Conservation (phyloP, 2,113 vertebrate species). For the Delphinus delphis region DNA sequence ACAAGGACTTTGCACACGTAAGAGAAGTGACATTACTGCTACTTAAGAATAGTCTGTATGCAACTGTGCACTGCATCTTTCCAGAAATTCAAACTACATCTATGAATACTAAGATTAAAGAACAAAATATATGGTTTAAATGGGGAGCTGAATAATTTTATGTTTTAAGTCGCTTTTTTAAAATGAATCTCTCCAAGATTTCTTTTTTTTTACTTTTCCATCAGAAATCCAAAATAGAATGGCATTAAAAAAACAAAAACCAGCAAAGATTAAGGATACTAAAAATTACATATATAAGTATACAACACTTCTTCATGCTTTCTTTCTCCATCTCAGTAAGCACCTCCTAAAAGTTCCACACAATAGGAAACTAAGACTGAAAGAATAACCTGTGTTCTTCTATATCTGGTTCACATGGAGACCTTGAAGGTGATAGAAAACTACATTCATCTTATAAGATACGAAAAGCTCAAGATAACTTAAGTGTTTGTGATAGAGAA, state of each 20-base stretch:
- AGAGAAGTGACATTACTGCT: background rate
- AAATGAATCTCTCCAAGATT: background rate
- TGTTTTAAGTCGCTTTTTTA: background rate
- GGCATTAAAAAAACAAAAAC: background rate
- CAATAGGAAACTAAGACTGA: background rate
- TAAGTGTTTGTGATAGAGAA: background rate
- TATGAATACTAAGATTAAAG: background rate
- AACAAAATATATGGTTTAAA: background rate
- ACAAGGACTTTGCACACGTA: background rate
- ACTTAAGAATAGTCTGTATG: background rate
- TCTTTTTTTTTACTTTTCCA: background rate
- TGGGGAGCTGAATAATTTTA: background rate
- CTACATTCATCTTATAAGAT: background rate
- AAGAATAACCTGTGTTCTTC: background rate
- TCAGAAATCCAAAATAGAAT: constrained; percentile 38
- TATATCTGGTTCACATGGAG: background rate
- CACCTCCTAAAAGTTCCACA: background rate
- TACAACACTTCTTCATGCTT: background rate
- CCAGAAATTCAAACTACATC: background rate
- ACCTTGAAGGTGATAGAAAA: background rate
- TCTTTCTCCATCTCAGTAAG: constrained; percentile 15
- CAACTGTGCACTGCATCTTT: background rate
- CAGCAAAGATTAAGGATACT: constrained; percentile 9
- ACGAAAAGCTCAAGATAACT: constrained; percentile 19
- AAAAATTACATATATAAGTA: background rate